phyloP scores from a whole-genome alignment of 2,888 invertebrate genomes.

The Orthosia gothica region DNA sequence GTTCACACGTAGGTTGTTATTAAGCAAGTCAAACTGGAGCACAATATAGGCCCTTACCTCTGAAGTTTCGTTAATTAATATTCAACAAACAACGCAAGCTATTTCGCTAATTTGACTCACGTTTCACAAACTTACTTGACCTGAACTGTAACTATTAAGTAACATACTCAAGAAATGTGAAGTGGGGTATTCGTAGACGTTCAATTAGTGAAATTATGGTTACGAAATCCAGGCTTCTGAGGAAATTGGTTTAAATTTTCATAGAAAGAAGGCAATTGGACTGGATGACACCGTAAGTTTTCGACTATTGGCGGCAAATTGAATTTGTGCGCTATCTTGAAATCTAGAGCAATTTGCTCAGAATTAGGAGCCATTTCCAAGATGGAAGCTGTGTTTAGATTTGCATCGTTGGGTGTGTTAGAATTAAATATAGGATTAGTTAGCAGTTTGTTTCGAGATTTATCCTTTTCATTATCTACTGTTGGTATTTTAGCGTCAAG shows the following conservation, averaged over 20 bases:
- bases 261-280: slow-evolving; percentile 54
- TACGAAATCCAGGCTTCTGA: slow-evolving; percentile 32
- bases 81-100: slow-evolving; percentile 60
- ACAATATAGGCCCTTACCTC: slow-evolving; percentile 47
- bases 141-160: slow-evolving; percentile 59
- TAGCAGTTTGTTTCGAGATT: slow-evolving; percentile 17
- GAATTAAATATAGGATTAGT: slow-evolving; percentile 44
- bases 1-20: slow-evolving; percentile 45
- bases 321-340: slow-evolving; percentile 58
- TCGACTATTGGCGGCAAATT: slow-evolving; percentile 62
- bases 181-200: slow-evolving; percentile 41
- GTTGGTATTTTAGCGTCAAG: neutral
- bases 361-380: slow-evolving; percentile 36
- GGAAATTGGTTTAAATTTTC: slow-evolving; percentile 57
- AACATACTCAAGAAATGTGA: slow-evolving; percentile 50
- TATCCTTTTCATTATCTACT: neutral
- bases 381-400: slow-evolving; percentile 44
- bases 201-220: slow-evolving; percentile 53
- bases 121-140: slow-evolving; percentile 65
- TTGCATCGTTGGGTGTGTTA: slow-evolving; percentile 38
- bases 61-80: slow-evolving; percentile 63
- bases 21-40: slow-evolving; percentile 48
- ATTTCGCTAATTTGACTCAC: slow-evolving; percentile 69
- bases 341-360: slow-evolving; percentile 47
- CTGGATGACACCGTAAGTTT: slow-evolving; percentile 58